Conservation (phyloP, 2,888 invertebrate genomes). For the Invenusta paracnida region DNA sequence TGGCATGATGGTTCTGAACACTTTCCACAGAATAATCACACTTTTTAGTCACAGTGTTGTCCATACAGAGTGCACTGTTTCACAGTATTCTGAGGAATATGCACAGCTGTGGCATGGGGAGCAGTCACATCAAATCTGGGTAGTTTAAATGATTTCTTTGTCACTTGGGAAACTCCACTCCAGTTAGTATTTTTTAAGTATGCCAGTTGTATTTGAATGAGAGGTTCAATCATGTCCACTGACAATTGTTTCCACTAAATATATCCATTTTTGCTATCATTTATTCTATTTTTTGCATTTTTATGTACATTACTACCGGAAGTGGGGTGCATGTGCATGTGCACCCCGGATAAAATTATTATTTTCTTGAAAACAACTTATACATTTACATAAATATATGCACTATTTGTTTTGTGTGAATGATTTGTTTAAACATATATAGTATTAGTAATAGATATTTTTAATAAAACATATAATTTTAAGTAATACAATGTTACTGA, state of each 20-base stretch:
- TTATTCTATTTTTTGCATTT: not conserved
- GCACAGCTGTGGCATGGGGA: constrained; percentile 8
- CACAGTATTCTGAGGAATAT: not conserved
- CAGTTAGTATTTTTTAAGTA: constrained; percentile 12
- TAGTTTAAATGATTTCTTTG: constrained; percentile 23
- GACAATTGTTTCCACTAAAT: constrained; percentile 9
- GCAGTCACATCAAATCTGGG: not conserved
- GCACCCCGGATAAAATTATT: not conserved
- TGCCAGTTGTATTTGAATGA: not conserved
- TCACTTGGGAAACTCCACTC: constrained; percentile 16
- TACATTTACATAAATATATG: constrained; percentile 16
- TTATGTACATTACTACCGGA: not conserved
- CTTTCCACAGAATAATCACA: not conserved
- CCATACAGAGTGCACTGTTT: not conserved
- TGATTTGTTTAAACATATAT: constrained; percentile 2
- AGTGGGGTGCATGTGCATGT: constrained; percentile 9
- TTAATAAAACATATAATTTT: not conserved
- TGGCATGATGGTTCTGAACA: not conserved
- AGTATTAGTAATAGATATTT: constrained; percentile 4
- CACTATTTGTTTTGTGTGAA: constrained; percentile 10
- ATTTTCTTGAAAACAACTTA: constrained; percentile 19
- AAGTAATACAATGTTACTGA: not conserved
- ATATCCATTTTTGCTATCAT: constrained; percentile 14
- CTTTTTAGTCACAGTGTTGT: not conserved
- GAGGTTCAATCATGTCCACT: constrained; percentile 11